Evolutionary conservation across 2,888 invertebrate genomes (phyloP), one percentile per base, ranked within the genome.

Genomic region (Myathropa florea): DNA sequence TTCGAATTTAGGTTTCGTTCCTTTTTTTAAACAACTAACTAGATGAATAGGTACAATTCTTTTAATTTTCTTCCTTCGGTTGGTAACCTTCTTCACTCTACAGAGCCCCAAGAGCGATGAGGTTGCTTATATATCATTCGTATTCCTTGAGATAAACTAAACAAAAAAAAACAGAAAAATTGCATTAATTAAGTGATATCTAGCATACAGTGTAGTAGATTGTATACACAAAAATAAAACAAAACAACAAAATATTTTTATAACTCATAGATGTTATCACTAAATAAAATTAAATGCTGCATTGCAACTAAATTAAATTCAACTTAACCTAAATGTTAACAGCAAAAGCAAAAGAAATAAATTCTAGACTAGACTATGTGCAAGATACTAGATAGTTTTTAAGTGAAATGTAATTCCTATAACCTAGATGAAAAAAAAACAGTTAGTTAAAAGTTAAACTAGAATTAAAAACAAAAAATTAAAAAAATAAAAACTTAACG

Each of bases 41-140:
- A 57, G 57, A 57, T 24, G 4, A 24, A 24, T 26, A 57, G 6
- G 14, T 2, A 7, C n/a, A 18, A 4, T 18, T 46, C 0, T 46
- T 61, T 71, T 60, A 21, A 6, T 79, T 18, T 46, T 76, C 33
- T 21, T 21, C 23, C 9, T 64, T 65, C n/a, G n/a, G 36, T 67
- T 70, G 59, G 75, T 86, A 81, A 88, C 86, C 71, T 77, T 70
- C 57, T 78, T 81, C 83, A 77, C 88, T 87, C 72, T 81, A 33
- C 18, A 67, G 88, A 88, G 88, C 88, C 88, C 88, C 88, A 76
- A 81, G 88, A 88, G 88, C 39, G 78, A 79, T 60, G 71, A 78
- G 81, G 86, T 86, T 87, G 23, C 80, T 64, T 59, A 46, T 33
- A 33, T 60, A 2, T 59, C n/a, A 33, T 46, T 63, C n/a, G 6